These are phyloP conservation scores for Drosophila erecta DNA, from an alignment of 1,140 invertebrate species.

Conservation along the genomic window DNA sequence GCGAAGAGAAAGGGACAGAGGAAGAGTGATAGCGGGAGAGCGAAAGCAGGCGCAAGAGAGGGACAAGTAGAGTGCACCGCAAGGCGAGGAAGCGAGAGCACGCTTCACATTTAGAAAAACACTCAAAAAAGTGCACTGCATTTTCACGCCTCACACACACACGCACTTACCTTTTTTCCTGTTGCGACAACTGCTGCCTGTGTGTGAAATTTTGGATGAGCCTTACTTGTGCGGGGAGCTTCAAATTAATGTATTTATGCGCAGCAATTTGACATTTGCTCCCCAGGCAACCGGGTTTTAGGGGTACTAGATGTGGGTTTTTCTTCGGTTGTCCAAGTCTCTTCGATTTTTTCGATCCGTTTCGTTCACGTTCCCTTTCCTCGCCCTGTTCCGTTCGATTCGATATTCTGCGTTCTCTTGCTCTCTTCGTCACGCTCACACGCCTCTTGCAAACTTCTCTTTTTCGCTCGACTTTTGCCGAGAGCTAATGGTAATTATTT, in stretches of 20 bases:
- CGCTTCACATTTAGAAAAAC: constrained; percentile 8
- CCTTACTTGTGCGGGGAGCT: constrained; percentile 22
- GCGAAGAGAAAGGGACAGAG: constrained; percentile 2
- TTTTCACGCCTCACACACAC: constrained; percentile 24
- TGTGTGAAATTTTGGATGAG: constrained; percentile 17
- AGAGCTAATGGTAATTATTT: constrained; percentile 36
- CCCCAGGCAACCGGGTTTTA: constrained; percentile 5
- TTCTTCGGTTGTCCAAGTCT: constrained; percentile 5
- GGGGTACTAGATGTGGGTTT: neutral
- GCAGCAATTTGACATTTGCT: constrained; percentile 34
- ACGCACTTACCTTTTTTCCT: constrained; percentile 36
- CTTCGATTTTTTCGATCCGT: constrained; percentile 21
- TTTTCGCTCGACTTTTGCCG: constrained; percentile 10
- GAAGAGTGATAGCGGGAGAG: constrained; percentile 16
- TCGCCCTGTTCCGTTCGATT: neutral
- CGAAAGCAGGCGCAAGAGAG: constrained; percentile 21
- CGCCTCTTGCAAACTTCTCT: constrained; percentile 20
- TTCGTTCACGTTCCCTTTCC: neutral
- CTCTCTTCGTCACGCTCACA: constrained; percentile 51
- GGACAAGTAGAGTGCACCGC: constrained; percentile 21
- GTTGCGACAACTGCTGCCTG: constrained; percentile 20
- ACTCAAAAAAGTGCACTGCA: constrained; percentile 24
- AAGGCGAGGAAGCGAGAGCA: constrained; percentile 9
- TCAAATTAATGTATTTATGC: constrained; percentile 37
- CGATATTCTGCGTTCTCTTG: constrained; percentile 6